A percentile compares a stretch with the other conserved stretches of the same genome.
Conservation (phyloP, 2,113 vertebrate species). For the Heliornis fulica region DNA sequence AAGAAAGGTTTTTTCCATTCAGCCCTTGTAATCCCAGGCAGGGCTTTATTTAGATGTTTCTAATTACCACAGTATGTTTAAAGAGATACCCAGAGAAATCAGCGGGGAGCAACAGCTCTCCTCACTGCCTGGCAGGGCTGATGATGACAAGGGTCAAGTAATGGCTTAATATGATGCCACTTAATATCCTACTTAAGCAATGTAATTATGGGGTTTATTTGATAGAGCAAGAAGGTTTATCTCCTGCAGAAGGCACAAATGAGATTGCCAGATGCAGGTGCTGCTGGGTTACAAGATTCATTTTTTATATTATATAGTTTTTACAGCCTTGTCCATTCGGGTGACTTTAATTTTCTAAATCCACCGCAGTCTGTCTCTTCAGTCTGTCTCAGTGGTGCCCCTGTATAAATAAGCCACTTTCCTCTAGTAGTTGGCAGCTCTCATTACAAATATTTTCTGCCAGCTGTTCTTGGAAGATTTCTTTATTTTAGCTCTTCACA, state of each 20-base stretch:
- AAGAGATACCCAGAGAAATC: slow-evolving; percentile 39
- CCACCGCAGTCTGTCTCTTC: slow-evolving; percentile 8
- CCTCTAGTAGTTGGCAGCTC: slow-evolving; percentile 47
- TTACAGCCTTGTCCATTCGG: slow-evolving; percentile 47
- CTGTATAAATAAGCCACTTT: slow-evolving; percentile 61
- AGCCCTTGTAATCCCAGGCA: slow-evolving; percentile 12
- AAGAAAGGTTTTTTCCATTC: not conserved
- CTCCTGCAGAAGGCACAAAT: slow-evolving; percentile 38
- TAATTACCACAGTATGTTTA: slow-evolving; percentile 59
- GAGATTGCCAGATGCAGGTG: slow-evolving; percentile 46
- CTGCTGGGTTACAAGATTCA: not conserved
- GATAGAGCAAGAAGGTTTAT: slow-evolving; percentile 43
- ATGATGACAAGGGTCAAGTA: slow-evolving; percentile 57
- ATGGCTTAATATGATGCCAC: slow-evolving; percentile 61
- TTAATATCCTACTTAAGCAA: slow-evolving; percentile 65
- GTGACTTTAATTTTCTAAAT: slow-evolving; percentile 53
- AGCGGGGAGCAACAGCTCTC: slow-evolving; percentile 48
- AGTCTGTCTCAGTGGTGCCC: slow-evolving; percentile 52
- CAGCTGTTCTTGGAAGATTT: slow-evolving; percentile 64
- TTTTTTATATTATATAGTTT: slow-evolving; percentile 23
- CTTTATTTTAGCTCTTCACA: slow-evolving; percentile 59
- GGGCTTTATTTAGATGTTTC: slow-evolving; percentile 42
- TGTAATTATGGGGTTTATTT: slow-evolving; percentile 62
- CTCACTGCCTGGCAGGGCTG: slow-evolving; percentile 16
- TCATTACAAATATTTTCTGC: slow-evolving; percentile 58